Conservation (phyloP, 1,140 invertebrate genomes). For the Pseudomyrmex dendroicus region DNA sequence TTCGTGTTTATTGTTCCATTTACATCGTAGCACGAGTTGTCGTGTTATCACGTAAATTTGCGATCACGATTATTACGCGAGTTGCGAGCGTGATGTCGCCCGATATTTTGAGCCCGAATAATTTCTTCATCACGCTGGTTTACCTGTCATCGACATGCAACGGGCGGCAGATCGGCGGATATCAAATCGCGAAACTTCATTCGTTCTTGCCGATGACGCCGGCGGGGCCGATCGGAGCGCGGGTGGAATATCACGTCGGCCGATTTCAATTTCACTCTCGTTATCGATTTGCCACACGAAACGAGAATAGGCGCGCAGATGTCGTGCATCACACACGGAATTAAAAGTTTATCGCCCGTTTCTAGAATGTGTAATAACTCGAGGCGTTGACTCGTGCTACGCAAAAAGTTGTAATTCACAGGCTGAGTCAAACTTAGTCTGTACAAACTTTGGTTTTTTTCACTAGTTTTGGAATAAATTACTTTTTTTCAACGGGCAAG, state of each 20-base stretch:
- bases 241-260: conserved; percentile 18
- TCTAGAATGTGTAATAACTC: conserved; percentile 58
- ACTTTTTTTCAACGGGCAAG: neutral
- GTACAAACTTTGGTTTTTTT: neutral
- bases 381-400: neutral
- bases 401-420: conserved; percentile 1
- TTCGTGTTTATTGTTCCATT: conserved; percentile 11
- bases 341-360: conserved; percentile 69
- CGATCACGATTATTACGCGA: conserved; percentile 12
- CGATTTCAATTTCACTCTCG: conserved; percentile 73
- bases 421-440: neutral
- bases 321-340: conserved; percentile 60
- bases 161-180: conserved; percentile 36
- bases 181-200: conserved; percentile 52
- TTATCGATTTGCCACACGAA: conserved; percentile 63
- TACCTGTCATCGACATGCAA: conserved; percentile 54
- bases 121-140: conserved; percentile 37
- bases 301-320: conserved; percentile 51
- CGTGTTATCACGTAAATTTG: conserved; percentile 10
- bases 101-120: conserved; percentile 30
- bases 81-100: neutral
- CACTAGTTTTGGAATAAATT: neutral
- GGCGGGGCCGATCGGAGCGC: conserved; percentile 4
- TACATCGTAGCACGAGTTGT: neutral
- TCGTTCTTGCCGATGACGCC: conserved; percentile 50